Percentiles rank a stretch among this genome's conserved stretches.
These are phyloP conservation scores for Muschampia plurimacula DNA, from an alignment of 2,888 invertebrate genomes.

Conservation along the genomic window DNA sequence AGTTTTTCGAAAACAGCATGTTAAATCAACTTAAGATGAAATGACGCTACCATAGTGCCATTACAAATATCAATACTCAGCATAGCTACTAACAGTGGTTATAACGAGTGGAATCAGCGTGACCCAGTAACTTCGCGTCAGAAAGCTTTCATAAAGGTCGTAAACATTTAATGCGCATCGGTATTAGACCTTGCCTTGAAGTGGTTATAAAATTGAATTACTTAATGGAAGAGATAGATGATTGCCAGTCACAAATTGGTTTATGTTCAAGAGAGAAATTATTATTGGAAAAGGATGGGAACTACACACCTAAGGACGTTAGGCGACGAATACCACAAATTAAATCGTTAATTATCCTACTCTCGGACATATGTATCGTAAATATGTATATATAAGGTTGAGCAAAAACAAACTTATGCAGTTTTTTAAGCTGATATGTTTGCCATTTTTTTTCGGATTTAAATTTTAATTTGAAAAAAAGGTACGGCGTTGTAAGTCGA, in stretches of 20 bases:
- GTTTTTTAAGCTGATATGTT: too few species aligned
- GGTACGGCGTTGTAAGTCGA: too few species aligned
- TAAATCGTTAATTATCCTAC: too few species aligned
- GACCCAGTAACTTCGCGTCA: slow-evolving; percentile 24
- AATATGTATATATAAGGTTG: too few species aligned
- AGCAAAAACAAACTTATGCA: too few species aligned
- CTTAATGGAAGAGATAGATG: slow-evolving; percentile 11
- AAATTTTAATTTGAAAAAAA: too few species aligned
- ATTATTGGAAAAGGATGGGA: neutral
- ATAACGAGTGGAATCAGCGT: slow-evolving; percentile 12
- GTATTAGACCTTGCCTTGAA: slow-evolving; percentile 19
- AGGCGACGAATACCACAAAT: too few species aligned
- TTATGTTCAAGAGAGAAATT: neutral
- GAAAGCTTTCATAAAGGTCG: slow-evolving; percentile 29
- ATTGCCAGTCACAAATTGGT: slow-evolving; percentile 13
- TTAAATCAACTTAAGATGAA: neutral
- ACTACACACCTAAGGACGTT: neutral
- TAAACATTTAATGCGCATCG: slow-evolving; percentile 28
- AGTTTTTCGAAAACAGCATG: neutral
- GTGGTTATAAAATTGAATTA: slow-evolving; percentile 26
- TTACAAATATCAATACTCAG: slow-evolving; percentile 6
- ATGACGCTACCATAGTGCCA: slow-evolving; percentile 2
- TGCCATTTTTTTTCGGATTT: too few species aligned
- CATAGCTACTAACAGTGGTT: slow-evolving; percentile 2
- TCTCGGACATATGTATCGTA: too few species aligned